A percentile compares a stretch with the other conserved stretches of the same genome.
phyloP scores from a whole-genome alignment of 2,888 invertebrate species.

The Eupeodes luniger region DNA sequence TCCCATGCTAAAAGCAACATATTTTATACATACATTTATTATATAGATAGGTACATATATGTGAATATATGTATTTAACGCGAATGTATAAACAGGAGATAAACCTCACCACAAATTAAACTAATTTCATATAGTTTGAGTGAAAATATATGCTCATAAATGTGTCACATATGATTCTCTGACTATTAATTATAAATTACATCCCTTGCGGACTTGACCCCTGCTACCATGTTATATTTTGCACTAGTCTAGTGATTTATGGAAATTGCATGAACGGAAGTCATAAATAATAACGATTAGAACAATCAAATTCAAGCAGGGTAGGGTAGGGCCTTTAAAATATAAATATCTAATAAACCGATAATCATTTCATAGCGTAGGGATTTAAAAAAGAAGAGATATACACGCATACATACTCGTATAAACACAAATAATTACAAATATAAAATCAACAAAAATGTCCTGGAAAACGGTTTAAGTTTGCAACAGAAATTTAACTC shows the following conservation, averaged over 20 bases:
- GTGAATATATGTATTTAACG: conserved; percentile 8
- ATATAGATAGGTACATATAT: not conserved
- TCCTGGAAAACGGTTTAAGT: too few relatives aligned
- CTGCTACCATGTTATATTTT: conserved; percentile 57
- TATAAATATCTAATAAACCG: not conserved
- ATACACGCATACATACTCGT: not conserved
- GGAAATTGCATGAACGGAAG: conserved; percentile 61
- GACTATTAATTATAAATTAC: conserved; percentile 77
- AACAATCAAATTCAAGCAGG: conserved; percentile 24
- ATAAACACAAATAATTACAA: not conserved
- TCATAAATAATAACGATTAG: conserved; percentile 63
- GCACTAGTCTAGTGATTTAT: conserved; percentile 61
- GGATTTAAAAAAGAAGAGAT: not conserved
- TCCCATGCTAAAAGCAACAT: conserved; percentile 18
- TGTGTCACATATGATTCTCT: conserved; percentile 78
- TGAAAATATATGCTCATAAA: conserved; percentile 78
- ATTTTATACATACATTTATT: not conserved
- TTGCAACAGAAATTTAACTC: too few relatives aligned
- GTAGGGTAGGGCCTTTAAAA: not conserved
- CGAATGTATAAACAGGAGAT: conserved; percentile 46
- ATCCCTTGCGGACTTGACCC: conserved; percentile 70
- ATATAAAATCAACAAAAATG: not conserved
- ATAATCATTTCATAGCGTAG: not conserved
- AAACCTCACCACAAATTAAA: conserved; percentile 77
- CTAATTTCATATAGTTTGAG: conserved; percentile 77